Evolutionary conservation across 2,888 invertebrate species (phyloP).

Genomic region (Caenorhabditis japonica): DNA sequence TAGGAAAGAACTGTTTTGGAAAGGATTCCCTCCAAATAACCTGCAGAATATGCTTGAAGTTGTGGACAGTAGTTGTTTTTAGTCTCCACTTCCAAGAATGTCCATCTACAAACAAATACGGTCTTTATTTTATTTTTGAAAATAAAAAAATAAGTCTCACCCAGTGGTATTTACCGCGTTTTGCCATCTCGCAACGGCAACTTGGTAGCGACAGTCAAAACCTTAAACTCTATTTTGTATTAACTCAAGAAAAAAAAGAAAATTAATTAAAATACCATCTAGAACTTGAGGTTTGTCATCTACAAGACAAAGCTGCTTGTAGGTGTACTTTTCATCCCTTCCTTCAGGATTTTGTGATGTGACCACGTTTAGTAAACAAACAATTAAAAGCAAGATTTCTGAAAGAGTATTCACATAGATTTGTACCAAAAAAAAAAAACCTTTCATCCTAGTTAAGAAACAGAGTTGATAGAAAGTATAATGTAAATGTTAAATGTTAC

Average conservation of each 20-base stretch:
- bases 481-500: slow-evolving; percentile 29
- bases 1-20: slow-evolving; percentile 66
- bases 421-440: slow-evolving; percentile 9
- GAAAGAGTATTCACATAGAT: background rate
- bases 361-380: no score
- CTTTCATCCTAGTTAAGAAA: slow-evolving; percentile 30
- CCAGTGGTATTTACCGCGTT: slow-evolving; percentile 75
- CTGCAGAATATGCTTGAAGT: slow-evolving; percentile 75
- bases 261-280: slow-evolving; percentile 51
- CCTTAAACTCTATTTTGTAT: slow-evolving; percentile 38
- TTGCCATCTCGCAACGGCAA: slow-evolving; percentile 74
- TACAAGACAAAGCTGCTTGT: slow-evolving; percentile 72
- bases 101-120: slow-evolving; percentile 62
- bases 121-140: background rate
- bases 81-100: slow-evolving; percentile 71
- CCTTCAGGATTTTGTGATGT: slow-evolving; percentile 58
- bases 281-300: slow-evolving; percentile 64
- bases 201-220: slow-evolving; percentile 68
- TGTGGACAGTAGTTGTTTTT: slow-evolving; percentile 60
- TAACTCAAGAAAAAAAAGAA: no score
- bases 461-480: slow-evolving; percentile 20
- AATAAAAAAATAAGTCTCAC: slow-evolving; percentile 20
- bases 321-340: slow-evolving; percentile 68
- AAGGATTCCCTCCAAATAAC: slow-evolving; percentile 72
- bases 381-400: slow-evolving; percentile 23